Evolutionary conservation across 2,113 vertebrate genomes (phyloP).

Genomic region (Sakesphorus luctuosus): DNA sequence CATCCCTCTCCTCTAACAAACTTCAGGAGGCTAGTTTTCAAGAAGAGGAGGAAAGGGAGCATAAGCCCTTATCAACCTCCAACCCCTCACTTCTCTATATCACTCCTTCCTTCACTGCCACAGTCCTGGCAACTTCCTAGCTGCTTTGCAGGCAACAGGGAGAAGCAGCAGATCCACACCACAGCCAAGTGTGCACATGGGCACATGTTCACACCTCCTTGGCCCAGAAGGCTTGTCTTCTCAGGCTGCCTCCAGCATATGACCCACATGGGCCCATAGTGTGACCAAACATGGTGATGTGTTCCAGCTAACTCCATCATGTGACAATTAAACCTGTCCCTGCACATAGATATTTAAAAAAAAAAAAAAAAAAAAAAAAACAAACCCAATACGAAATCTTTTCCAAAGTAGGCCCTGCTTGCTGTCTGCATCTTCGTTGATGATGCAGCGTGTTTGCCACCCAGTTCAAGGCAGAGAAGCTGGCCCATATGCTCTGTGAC

Average conservation of each 20-base stretch:
- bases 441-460: accelerated
- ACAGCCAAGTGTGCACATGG: accelerated
- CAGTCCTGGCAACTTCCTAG: neutral
- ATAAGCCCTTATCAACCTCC: neutral
- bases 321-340: neutral
- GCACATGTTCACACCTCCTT: accelerated
- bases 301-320: neutral
- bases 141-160: neutral
- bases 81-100: accelerated
- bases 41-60: neutral
- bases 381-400: neutral
- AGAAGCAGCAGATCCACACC: neutral
- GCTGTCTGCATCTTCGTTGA: neutral
- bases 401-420: neutral
- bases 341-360: neutral
- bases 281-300: neutral
- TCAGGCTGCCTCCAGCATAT: neutral
- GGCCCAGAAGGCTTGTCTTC: neutral
- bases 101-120: neutral
- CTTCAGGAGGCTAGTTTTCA: neutral
- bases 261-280: accelerated
- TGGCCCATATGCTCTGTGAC: conserved; percentile 24
- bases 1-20: neutral
- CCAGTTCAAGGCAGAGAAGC: neutral
- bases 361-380: neutral